phyloP scores from a whole-genome alignment of 2,888 invertebrate genomes.

The Leptopilina myrica region DNA sequence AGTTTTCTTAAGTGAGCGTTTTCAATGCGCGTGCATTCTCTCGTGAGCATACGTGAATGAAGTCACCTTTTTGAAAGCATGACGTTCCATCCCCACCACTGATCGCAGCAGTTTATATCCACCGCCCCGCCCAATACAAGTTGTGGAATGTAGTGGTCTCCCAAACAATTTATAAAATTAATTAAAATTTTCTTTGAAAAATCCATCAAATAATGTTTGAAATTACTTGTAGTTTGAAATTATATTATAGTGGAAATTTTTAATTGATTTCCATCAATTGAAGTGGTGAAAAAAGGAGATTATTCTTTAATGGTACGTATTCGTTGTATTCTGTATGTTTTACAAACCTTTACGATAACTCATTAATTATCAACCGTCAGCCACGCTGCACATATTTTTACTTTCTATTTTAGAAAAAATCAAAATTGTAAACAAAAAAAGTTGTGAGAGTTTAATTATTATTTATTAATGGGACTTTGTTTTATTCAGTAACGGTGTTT shows the following conservation, averaged over 20 bases:
- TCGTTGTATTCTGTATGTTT: background rate
- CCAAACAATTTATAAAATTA: constrained; percentile 55
- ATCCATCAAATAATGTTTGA: constrained; percentile 45
- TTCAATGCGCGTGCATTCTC: background rate
- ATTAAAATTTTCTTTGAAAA: constrained; percentile 34
- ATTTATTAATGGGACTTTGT: background rate
- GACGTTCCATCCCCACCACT: constrained; percentile 54
- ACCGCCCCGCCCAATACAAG: constrained; percentile 59
- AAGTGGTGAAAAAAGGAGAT: background rate
- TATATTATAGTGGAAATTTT: background rate
- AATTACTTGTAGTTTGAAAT: background rate
- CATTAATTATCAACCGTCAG: constrained; percentile 32
- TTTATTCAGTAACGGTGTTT: background rate
- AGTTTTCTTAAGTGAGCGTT: constrained; percentile 1
- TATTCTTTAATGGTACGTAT: constrained; percentile 30
- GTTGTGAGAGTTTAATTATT: background rate
- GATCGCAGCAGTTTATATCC: constrained; percentile 38
- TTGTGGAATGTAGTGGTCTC: constrained; percentile 46
- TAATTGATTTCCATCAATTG: background rate
- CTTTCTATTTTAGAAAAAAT: background rate
- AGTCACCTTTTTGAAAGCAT: constrained; percentile 17
- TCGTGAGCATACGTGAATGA: background rate
- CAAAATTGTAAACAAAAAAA: constrained; percentile 14
- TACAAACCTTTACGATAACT: constrained; percentile 3
- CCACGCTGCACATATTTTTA: constrained; percentile 3